These are phyloP conservation scores for Drosophila cracens DNA, from an alignment of 2,888 invertebrate genomes.

Conservation along the genomic window DNA sequence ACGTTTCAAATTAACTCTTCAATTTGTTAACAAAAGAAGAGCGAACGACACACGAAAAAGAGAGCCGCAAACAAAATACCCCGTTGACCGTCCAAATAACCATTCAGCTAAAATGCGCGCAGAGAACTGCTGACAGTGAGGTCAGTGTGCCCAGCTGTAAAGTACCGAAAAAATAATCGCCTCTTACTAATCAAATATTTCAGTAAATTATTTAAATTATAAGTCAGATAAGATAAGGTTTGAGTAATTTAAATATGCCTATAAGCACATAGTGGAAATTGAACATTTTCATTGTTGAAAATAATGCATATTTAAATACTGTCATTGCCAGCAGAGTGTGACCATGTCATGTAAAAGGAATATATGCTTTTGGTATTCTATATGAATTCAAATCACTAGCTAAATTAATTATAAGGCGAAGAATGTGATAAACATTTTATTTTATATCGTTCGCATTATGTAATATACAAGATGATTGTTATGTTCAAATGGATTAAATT, in stretches of 20 bases:
- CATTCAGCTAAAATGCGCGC: slow-evolving; percentile 52
- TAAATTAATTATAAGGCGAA: background rate
- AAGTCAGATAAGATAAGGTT: background rate
- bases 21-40: slow-evolving; percentile 33
- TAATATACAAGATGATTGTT: background rate
- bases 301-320: background rate
- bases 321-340: background rate
- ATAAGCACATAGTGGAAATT: background rate
- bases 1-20: slow-evolving; percentile 28
- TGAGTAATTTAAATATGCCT: background rate
- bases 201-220: background rate
- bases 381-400: background rate
- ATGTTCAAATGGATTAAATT: background rate
- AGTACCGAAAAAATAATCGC: background rate
- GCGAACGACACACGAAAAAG: slow-evolving; percentile 40
- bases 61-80: slow-evolving; percentile 18
- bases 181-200: background rate
- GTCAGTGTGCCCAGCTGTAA: slow-evolving; percentile 28
- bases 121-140: slow-evolving; percentile 46
- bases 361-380: background rate
- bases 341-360: background rate
- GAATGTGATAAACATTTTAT: background rate
- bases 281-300: no score
- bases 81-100: slow-evolving; percentile 28
- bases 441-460: background rate